Evolutionary conservation across 2,888 invertebrate genomes (phyloP), one percentile per base, ranked within the genome.

Genomic region (Parnassius orleans): DNA sequence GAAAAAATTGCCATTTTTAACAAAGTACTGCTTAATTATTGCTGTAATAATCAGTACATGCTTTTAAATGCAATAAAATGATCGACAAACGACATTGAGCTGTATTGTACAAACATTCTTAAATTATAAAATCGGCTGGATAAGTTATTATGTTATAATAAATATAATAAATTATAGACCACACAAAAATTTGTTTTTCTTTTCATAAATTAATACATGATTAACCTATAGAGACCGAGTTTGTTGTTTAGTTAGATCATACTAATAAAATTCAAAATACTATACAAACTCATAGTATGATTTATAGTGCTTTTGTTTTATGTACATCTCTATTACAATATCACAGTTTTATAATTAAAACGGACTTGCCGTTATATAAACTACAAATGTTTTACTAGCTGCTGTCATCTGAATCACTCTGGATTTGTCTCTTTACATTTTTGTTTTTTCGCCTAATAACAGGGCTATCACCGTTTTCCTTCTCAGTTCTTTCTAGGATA

Each of bases 341-440:
- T 83, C 81, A 83, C 82, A 83, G 81, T 69, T 67, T 57, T 56
- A 47, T 46, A 53, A 59, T 61, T 14, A 50, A 53, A 69, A 48
- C 71, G 69, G 58, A 71, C 69, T 68, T 70, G 75, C 66, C 43
- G 44, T 7, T 14, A 24, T 3, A 19, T 24, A 47, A 14, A 9
- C 10, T 15, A 48, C 24, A 24, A n/a, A 24, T 50, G 44, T 12
- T 54, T 54, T 58, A 62, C 70, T 74, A 83, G 64, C 77, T 80
- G 69, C 84, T 85, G 57, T 88, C 87, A 53, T 87, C 89, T 2
- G 91, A 91, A 73, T 91, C 92, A 68, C 92, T 92, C n/a, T 83
- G 68, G 62, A 92, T 88, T 68, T 73, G 76, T 65, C 81, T 79
- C 60, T 72, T 81, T 2, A 71, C 69, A 43, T 77, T 77, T 75